Evolutionary conservation across 2,797 vertebrate genomes (phyloP).

Genomic region (Prionace glauca): DNA sequence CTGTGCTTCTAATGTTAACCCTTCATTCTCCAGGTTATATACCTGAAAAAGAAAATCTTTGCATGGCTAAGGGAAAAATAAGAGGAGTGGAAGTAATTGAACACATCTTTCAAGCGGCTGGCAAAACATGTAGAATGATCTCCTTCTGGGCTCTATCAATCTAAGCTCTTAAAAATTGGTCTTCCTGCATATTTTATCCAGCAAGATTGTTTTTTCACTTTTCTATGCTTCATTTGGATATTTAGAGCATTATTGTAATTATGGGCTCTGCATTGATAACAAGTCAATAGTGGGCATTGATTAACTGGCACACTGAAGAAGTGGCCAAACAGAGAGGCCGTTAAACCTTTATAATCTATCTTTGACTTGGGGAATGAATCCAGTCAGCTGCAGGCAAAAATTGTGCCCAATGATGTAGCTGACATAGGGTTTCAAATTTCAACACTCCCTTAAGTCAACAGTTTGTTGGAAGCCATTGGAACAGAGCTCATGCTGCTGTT

Average conservation of each 20-base stretch:
- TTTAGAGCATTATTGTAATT: not conserved
- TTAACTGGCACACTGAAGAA: not conserved
- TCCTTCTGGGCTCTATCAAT: not conserved
- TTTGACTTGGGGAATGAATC: not conserved
- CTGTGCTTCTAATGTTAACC: no score
- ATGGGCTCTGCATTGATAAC: not conserved
- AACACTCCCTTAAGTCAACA: not conserved
- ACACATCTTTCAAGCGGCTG: not conserved
- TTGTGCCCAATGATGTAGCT: not conserved
- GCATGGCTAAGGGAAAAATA: not conserved
- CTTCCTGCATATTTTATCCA: not conserved
- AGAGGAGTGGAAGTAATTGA: not conserved
- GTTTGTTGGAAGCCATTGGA: not conserved
- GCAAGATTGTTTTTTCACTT: not conserved
- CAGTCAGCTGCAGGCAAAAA: not conserved
- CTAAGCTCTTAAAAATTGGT: no score
- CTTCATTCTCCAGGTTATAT: no score
- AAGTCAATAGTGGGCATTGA: not conserved
- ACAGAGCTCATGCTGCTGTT: not conserved
- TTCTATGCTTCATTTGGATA: not conserved
- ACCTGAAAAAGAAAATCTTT: not conserved
- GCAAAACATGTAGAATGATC: no score
- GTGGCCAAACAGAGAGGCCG: not conserved
- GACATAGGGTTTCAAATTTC: not conserved
- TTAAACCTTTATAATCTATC: not conserved